Conservation (phyloP, 2,113 vertebrate species). For the Merops nubicus region DNA sequence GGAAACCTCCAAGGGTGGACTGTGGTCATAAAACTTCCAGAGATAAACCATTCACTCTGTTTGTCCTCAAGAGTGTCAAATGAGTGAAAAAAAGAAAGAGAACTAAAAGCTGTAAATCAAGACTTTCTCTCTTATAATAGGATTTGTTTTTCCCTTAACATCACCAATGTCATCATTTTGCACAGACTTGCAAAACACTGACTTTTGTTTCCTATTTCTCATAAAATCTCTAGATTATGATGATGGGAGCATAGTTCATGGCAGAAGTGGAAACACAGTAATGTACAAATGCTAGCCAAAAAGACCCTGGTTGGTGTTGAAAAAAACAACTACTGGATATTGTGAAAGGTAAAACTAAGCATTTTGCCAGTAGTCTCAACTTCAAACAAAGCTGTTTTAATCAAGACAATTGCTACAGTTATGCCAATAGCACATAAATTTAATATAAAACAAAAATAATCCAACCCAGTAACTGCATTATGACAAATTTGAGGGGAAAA, state of each 20-base stretch:
- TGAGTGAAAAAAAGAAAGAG: neutral
- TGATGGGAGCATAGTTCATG: neutral
- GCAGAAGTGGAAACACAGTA: neutral
- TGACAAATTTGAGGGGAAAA: neutral
- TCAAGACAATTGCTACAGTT: conserved; percentile 5
- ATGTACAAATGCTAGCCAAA: neutral
- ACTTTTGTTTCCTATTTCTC: neutral
- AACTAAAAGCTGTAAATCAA: neutral
- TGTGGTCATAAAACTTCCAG: neutral
- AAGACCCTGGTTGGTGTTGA: neutral
- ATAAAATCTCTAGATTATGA: neutral
- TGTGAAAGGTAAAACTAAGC: neutral
- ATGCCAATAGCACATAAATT: conserved; percentile 12
- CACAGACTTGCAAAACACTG: neutral
- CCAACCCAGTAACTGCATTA: neutral
- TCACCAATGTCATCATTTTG: neutral
- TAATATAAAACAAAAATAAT: conserved; percentile 1
- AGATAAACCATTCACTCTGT: rapidly evolving
- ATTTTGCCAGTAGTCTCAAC: conserved; percentile 27
- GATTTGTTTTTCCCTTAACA: neutral
- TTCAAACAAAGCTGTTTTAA: conserved; percentile 48
- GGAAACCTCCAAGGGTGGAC: neutral
- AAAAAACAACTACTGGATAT: neutral
- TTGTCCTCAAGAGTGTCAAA: neutral
- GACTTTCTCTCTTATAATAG: neutral